Evolutionary conservation across 2,797 vertebrate species (phyloP), one percentile per base, ranked within the genome.

Genomic region (Pteronotus mesoamericanus): DNA sequence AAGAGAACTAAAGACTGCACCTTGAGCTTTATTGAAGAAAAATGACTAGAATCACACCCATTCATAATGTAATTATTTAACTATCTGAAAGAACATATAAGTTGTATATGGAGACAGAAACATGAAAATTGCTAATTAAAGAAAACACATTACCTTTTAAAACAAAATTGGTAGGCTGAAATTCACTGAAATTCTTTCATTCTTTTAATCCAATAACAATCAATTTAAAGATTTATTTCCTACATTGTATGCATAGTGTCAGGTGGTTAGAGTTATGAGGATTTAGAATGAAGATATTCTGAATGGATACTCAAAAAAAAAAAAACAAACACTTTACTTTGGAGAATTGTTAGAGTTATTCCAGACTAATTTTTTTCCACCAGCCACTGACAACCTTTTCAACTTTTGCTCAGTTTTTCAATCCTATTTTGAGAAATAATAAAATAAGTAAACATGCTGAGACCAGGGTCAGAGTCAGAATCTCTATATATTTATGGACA

Each of bases 361-460:
- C 51, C 7, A 55, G 77, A 85, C 42, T 48, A 42, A 87, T 44
- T 42, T 88, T 75, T 87, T 89, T 64, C 24, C 0, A 34, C 9
- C 3, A 85, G 44, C 9, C 7, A 64, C n/a, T 0, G 0, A 59
- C 46, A 16, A 46, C 6, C 7, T 89, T 97, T 86, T 16, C 34
- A 91, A 51, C 93, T 94, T 95, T 82, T 77, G n/a, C 79, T 72
- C 61, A 12, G 1, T 29, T 37, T 83, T 90, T 71, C 3, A 84
- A 34, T 82, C 6, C 12, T 71, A 34, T 21, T 89, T 95, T 93
- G n/a, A 78, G 82, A 94, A 94, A 77, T 93, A 94, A 90, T 34
- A 1, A 55, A 89, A 61, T 69, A 91, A 42, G 26, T 83, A 78
- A 79, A 72, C 48, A 5, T 71, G 42, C 78, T 80, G 68, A 46